These are phyloP conservation scores for Drosophila truncata DNA, from an alignment of 1,140 invertebrate genomes.

Conservation along the genomic window DNA sequence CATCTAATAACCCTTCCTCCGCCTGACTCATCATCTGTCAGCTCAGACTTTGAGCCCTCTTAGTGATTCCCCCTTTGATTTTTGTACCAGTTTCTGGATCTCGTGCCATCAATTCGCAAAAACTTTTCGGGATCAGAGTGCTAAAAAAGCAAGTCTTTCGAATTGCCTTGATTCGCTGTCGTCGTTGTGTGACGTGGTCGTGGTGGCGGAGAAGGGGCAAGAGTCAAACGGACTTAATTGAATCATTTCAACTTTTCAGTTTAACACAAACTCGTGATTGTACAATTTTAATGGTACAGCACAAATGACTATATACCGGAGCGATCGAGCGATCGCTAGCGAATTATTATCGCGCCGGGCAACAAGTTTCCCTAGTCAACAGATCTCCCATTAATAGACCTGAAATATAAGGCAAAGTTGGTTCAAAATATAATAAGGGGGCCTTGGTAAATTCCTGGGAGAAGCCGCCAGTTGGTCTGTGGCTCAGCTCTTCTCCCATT, in stretches of 20 bases:
- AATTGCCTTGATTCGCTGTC: slow-evolving; percentile 12
- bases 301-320: slow-evolving; percentile 15
- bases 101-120: slow-evolving; percentile 29
- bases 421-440: background rate
- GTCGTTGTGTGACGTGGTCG: slow-evolving; percentile 11
- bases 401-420: background rate
- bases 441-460: background rate
- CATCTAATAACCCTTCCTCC: slow-evolving; percentile 11
- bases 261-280: slow-evolving; percentile 30
- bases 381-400: slow-evolving; percentile 13
- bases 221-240: slow-evolving; percentile 37
- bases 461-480: slow-evolving; percentile 31
- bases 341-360: slow-evolving; percentile 24
- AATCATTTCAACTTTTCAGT: slow-evolving; percentile 24
- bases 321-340: background rate
- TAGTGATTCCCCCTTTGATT: background rate
- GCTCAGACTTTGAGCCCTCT: slow-evolving; percentile 20
- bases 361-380: slow-evolving; percentile 28
- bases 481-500: background rate
- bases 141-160: slow-evolving; percentile 20
- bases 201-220: slow-evolving; percentile 5
- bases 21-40: slow-evolving; percentile 18
- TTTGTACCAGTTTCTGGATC: slow-evolving; percentile 30
- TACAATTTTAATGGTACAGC: slow-evolving; percentile 31
- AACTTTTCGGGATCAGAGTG: slow-evolving; percentile 35